Evolutionary conservation across 2,797 vertebrate species (phyloP).

Genomic region (Halcyon chelicuti): DNA sequence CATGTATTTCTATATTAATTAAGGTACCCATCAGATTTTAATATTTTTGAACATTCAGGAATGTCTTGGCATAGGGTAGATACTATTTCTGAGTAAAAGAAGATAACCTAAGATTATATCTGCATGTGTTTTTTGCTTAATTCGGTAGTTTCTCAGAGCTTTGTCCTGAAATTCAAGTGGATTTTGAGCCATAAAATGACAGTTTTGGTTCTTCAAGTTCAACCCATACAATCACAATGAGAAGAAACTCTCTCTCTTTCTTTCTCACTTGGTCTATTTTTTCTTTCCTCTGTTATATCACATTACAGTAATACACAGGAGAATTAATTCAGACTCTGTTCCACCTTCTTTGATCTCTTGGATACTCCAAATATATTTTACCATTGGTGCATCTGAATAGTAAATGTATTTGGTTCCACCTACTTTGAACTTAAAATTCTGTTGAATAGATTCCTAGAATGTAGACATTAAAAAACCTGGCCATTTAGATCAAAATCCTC

Average conservation of each 20-base stretch:
- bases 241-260: neutral
- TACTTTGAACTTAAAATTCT: constrained; percentile 47
- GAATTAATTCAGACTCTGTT: constrained; percentile 13
- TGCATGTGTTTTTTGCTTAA: neutral
- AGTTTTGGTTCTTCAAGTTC: neutral
- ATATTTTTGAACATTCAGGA: neutral
- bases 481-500: neutral
- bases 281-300: neutral
- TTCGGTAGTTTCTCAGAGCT: neutral
- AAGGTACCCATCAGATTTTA: neutral
- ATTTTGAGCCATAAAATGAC: neutral
- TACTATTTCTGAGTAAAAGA: neutral
- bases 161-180: neutral
- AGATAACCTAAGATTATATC: neutral
- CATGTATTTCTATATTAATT: neutral
- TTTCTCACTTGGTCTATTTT: neutral
- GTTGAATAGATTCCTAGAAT: constrained; percentile 24
- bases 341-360: constrained; percentile 13
- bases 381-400: neutral
- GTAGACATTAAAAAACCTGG: neutral
- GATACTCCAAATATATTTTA: constrained; percentile 38
- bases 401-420: constrained; percentile 28
- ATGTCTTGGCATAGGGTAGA: neutral
- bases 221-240: neutral
- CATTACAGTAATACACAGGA: constrained; percentile 16